Evolutionary conservation across 1,140 invertebrate genomes (phyloP).

Genomic region (Cydia splendana): DNA sequence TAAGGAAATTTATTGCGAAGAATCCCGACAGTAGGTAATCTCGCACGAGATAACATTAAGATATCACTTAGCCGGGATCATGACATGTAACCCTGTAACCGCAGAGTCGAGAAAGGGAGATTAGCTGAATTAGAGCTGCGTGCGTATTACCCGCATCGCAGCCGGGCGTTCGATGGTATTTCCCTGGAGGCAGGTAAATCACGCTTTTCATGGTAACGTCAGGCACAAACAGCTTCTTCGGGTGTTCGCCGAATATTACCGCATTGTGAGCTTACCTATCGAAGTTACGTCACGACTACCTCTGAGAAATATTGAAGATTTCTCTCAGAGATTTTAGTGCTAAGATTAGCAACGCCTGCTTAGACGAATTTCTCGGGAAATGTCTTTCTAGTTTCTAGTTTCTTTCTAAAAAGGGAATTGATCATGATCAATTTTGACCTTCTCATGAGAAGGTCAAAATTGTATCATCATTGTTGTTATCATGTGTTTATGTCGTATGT

Average conservation of each 20-base stretch:
- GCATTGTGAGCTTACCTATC: slow-evolving; percentile 31
- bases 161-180: slow-evolving; percentile 54
- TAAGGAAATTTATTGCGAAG: slow-evolving; percentile 29
- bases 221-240: slow-evolving; percentile 44
- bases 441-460: no score
- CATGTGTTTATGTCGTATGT: no score
- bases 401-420: no score
- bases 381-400: neutral
- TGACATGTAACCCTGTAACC: slow-evolving; percentile 42
- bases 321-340: neutral
- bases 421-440: no score
- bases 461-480: no score
- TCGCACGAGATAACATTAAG: slow-evolving; percentile 32
- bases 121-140: slow-evolving; percentile 59
- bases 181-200: slow-evolving; percentile 66
- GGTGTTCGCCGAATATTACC: slow-evolving; percentile 20
- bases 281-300: slow-evolving; percentile 1
- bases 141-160: slow-evolving; percentile 56
- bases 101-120: slow-evolving; percentile 56
- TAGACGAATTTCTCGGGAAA: neutral
- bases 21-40: slow-evolving; percentile 32
- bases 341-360: neutral
- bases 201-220: slow-evolving; percentile 60
- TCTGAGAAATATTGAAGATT: neutral
- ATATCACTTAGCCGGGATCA: slow-evolving; percentile 36